Base-by-base conservation (phyloP, 2,888 invertebrate species). In the Pilophorus perplexus region DNA sequence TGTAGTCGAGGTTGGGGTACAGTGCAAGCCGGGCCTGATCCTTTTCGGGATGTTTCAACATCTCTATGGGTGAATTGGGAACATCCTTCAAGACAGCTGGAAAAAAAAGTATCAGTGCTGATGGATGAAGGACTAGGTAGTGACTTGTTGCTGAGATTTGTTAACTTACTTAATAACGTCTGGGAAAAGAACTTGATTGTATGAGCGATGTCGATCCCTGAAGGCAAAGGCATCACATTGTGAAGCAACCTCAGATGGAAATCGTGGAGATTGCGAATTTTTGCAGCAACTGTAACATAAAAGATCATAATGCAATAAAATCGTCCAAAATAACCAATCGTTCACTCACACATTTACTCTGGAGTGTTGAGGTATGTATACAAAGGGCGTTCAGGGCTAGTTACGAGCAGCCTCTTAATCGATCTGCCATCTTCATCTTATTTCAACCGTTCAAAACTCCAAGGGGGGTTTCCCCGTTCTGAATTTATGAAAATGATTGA, bases 121-220 rank as follows among this genome's bases (percentile, higher is more conserved):
- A 33, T 6, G 33, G 33, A 33, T 33, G 6, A n/a, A n/a, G n/a
- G n/a, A n/a, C n/a, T 33, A 33, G 12, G 33, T 8, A 33, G 33
- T 6, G 6, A 33, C 6, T 33, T 33, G 12, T 8, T 33, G 12
- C 12, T 33, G 12, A 33, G 6, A 33, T 12, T 33, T 33, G 27
- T 27, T 6, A 70, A 83, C 87, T 85, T 83, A 98, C 98, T 92
- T 73, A 98, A 82, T 70, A 99, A 82, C 42, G 95, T 96, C 80
- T 96, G 95, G 50, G 96, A 93, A 81, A 99, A 98, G 80, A 96
- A 97, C 78, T 97, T 95, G 75, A 99, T 85, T 66, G 96, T 97
- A 80, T 94, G 96, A 71, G 95, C 94, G 78, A 99, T 93, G 79
- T 99, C 99, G 70, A 88, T 84, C 71, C 97, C 97, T 68, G 93